Conservation (phyloP, 53 echinoderm and acorn worm genomes). For the Hippasteria phrygiana region DNA sequence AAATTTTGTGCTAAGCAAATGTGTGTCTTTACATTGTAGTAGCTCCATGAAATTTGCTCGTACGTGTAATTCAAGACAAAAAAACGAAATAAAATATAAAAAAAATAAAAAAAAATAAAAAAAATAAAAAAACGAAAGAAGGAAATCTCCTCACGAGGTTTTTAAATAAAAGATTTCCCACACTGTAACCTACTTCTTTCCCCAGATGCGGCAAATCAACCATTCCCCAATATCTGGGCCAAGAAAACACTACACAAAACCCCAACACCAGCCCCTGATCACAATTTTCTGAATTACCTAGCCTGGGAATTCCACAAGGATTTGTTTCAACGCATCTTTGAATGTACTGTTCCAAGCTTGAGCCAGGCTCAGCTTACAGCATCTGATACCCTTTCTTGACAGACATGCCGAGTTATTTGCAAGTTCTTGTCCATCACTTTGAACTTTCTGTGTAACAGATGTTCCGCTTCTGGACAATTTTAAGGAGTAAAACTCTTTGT, state of each 20-base stretch:
- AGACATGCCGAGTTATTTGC: neutral
- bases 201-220: neutral
- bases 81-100: too few relatives aligned
- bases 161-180: neutral
- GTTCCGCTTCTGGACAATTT: neutral
- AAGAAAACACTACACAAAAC: neutral
- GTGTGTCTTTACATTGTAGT: too few relatives aligned
- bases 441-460: neutral
- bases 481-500: neutral
- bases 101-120: too few relatives aligned
- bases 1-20: too few relatives aligned
- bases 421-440: neutral
- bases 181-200: neutral
- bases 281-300: conserved; percentile 7
- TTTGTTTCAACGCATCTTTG: neutral
- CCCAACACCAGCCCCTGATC: too few relatives aligned
- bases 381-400: neutral
- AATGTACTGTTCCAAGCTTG: too few relatives aligned
- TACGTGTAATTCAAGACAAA: too few relatives aligned
- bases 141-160: neutral
- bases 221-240: neutral
- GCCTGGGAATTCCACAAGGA: neutral
- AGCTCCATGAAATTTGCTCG: too few relatives aligned
- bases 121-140: neutral
- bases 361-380: neutral